A percentile compares a stretch with the other conserved stretches of the same genome.
phyloP scores from a whole-genome alignment of 2,888 invertebrate species.

The Galerucella pusilla region DNA sequence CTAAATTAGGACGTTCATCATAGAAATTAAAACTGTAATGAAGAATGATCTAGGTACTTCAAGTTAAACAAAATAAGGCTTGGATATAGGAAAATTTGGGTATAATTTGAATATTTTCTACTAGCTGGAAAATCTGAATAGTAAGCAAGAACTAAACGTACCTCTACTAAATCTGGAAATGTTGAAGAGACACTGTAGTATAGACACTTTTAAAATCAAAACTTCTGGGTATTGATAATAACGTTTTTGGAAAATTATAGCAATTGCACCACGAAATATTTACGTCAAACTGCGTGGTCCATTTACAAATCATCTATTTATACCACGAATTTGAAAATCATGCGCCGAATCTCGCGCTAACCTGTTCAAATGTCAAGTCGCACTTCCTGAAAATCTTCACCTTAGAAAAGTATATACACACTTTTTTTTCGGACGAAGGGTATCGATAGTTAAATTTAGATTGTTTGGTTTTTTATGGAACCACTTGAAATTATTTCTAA shows the following conservation, averaged over 20 bases:
- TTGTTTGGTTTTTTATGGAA: conserved; percentile 19
- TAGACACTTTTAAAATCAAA: conserved; percentile 17
- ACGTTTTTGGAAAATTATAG: conserved; percentile 9
- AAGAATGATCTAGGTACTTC: too few species aligned
- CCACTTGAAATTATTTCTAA: conserved; percentile 34
- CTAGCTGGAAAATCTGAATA: not conserved
- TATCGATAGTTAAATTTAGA: conserved; percentile 32
- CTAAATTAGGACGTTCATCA: too few species aligned
- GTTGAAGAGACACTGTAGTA: not conserved
- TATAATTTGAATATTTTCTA: not conserved
- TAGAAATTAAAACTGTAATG: too few species aligned
- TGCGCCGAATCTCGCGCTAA: conserved; percentile 28
- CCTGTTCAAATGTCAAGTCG: conserved; percentile 30
- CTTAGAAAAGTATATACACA: not conserved
- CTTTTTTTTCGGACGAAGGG: conserved; percentile 21
- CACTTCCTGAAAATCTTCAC: conserved; percentile 30
- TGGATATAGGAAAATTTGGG: too few species aligned
- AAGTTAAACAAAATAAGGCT: too few species aligned
- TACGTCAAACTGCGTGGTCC: conserved; percentile 50
- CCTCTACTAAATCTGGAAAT: not conserved
- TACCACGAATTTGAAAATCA: conserved; percentile 48
- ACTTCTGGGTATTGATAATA: conserved; percentile 9
- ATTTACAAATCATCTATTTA: conserved; percentile 54
- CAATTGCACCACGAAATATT: conserved; percentile 42
- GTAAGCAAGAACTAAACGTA: not conserved